Conservation (phyloP, 2,797 vertebrate genomes). For the Astyanax mexicanus region DNA sequence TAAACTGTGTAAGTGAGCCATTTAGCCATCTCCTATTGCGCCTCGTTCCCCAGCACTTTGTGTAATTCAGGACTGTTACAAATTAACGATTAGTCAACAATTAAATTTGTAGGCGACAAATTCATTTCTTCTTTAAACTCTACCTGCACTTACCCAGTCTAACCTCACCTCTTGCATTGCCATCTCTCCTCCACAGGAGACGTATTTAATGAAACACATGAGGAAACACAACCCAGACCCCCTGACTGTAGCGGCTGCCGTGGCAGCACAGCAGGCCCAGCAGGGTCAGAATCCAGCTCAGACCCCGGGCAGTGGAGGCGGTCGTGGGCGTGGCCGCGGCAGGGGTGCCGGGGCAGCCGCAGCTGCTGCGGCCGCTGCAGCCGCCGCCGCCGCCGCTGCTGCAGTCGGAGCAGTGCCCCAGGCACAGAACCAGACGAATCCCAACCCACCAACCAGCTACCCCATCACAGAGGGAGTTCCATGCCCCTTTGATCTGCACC, state of each 20-base stretch:
- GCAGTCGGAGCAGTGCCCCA: conserved; percentile 70
- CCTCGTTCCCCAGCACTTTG: too few species aligned
- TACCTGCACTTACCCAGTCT: background rate
- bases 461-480: conserved; percentile 63
- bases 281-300: conserved; percentile 57
- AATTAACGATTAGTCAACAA: too few species aligned
- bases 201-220: conserved; percentile 99
- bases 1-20: too few species aligned
- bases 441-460: conserved; percentile 81
- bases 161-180: background rate
- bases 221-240: conserved; percentile 98
- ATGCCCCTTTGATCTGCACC: conserved; percentile 96
- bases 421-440: conserved; percentile 72
- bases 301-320: conserved; percentile 53
- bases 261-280: conserved; percentile 86
- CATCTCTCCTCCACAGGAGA: conserved; percentile 77
- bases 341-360: conserved; percentile 58
- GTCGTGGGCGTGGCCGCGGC: conserved; percentile 60
- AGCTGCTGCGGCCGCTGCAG: conserved; percentile 73
- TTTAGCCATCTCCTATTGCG: too few species aligned
- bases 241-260: conserved; percentile 80
- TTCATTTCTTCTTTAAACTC: background rate
- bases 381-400: too few species aligned
- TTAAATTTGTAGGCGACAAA: too few species aligned
- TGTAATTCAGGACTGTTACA: too few species aligned